phyloP scores from a whole-genome alignment of 2,113 vertebrate genomes.

The Phoxinus phoxinus region DNA sequence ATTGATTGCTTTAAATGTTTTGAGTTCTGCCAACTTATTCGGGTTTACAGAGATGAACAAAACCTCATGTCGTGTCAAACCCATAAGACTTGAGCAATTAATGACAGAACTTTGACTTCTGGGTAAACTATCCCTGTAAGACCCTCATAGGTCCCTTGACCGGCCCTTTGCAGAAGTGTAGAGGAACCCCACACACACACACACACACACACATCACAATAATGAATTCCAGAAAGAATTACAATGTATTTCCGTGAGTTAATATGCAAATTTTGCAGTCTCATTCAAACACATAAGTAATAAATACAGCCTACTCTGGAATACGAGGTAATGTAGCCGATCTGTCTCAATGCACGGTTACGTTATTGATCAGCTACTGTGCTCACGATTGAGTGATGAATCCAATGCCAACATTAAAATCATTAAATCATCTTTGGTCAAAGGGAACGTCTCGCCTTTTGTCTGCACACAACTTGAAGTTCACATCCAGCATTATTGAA shows the following conservation, averaged over 20 bases:
- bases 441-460: neutral
- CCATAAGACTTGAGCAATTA: no score
- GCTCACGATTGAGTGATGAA: neutral
- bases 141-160: no score
- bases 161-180: neutral
- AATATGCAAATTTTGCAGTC: conserved; percentile 7
- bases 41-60: no score
- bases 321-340: neutral
- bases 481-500: neutral
- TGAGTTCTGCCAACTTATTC: no score
- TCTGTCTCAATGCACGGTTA: neutral
- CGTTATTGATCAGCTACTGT: neutral
- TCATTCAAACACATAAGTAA: conserved; percentile 13
- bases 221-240: neutral
- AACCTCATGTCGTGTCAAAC: no score
- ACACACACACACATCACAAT: neutral
- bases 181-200: neutral
- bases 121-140: no score
- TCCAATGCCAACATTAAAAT: neutral
- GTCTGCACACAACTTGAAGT: neutral
- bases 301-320: conserved; percentile 5
- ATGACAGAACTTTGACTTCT: no score
- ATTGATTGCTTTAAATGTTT: no score
- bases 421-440: neutral
- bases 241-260: conserved; percentile 11